Percentiles rank a stretch among this genome's conserved stretches.
Evolutionary conservation across 2,113 vertebrate genomes (phyloP).

Genomic region (Plecturocebus donacophilus): DNA sequence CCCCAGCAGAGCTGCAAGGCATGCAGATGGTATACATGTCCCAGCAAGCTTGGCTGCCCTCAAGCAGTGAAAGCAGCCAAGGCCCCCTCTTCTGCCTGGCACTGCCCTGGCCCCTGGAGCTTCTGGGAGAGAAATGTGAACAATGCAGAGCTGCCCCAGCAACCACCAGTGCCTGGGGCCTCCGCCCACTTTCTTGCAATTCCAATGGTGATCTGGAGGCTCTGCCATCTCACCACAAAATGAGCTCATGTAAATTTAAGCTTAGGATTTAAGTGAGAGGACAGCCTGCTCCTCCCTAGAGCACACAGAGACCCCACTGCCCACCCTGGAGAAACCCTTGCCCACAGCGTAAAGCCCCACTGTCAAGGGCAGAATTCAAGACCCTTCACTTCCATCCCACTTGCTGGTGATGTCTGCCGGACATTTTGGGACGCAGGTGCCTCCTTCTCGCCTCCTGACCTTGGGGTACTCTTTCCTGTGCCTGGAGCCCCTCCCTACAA

Average conservation of each 20-base stretch:
- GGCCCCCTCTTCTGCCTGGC: neutral
- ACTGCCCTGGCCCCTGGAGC: neutral
- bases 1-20: neutral
- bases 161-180: neutral
- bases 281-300: fast-evolving
- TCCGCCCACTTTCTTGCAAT: fast-evolving
- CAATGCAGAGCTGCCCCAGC: neutral
- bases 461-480: neutral
- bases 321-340: neutral
- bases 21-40: neutral
- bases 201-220: no score
- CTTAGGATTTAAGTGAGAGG: neutral
- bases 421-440: neutral
- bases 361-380: neutral
- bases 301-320: neutral
- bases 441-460: neutral
- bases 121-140: neutral
- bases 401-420: neutral
- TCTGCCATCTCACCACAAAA: neutral
- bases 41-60: neutral
- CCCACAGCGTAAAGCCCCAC: neutral
- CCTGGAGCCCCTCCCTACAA: neutral
- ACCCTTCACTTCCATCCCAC: neutral
- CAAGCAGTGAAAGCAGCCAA: neutral
- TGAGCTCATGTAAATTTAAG: fast-evolving